phyloP scores from a whole-genome alignment of 2,797 vertebrate species.

The Ceryle rudis region DNA sequence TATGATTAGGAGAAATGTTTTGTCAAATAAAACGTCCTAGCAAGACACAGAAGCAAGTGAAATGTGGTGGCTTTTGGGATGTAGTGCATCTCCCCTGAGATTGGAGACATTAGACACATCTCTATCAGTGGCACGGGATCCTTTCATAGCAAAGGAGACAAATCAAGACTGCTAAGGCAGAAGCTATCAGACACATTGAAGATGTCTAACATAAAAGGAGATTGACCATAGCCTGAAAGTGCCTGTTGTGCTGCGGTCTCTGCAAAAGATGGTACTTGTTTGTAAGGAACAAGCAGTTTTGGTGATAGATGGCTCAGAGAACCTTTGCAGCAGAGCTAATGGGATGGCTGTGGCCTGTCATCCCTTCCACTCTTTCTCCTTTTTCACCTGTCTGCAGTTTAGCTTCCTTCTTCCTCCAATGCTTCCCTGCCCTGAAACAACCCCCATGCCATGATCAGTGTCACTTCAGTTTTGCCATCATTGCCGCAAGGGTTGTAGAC shows the following conservation, averaged over 20 bases:
- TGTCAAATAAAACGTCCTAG: neutral
- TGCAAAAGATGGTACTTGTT: neutral
- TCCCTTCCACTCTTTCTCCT: neutral
- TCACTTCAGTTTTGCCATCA: neutral
- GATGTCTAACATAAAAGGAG: neutral
- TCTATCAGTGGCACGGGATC: neutral
- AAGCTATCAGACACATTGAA: neutral
- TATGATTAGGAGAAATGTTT: neutral
- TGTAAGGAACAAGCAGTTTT: neutral
- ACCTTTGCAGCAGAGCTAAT: neutral
- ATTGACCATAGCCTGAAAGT: neutral
- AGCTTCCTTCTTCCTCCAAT: neutral
- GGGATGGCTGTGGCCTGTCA: neutral
- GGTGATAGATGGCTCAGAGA: neutral
- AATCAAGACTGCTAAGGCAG: neutral
- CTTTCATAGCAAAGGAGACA: neutral
- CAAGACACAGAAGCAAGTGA: neutral
- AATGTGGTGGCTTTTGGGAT: neutral
- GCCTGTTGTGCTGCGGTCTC: neutral
- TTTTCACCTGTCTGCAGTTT: neutral
- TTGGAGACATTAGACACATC: neutral
- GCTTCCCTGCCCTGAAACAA: neutral
- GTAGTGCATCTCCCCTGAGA: neutral
- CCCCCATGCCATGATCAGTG: accelerated
- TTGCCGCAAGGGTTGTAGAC: neutral